Base-by-base conservation (phyloP, 2,113 vertebrate genomes). In the Copsychus sechellarum region DNA sequence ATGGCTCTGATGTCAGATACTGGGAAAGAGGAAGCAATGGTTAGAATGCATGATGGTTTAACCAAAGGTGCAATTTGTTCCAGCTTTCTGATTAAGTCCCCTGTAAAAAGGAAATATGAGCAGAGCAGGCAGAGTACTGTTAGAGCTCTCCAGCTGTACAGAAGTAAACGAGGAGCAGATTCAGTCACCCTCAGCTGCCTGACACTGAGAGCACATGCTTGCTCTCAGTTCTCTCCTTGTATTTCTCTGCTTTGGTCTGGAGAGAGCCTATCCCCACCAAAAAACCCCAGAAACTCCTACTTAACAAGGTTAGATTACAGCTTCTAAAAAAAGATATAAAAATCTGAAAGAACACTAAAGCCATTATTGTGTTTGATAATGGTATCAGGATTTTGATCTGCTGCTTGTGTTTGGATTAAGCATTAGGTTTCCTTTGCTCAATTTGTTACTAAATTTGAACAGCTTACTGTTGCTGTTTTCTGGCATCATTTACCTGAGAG, bases 41-140 rank as follows among this genome's bases (percentile, higher is more conserved):
- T 88, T 91, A 92, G 72, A 33, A 33, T 65, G 80, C 77, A 62
- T 47, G 56, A 92, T 80, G 87, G 81, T 73, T 96, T 95, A 96
- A 96, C 92, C 95, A 87, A 93, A 96, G 83, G 73, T 89, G 92
- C 86, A 93, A 8, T 95, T 90, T 96, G 82, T 93, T 96, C 90
- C 95, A 95, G 73, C 86, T 90, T 96, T 96, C 95, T 91, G 83
- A 92, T 93, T 92, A 96, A 90, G 69, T 28, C 83, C 72, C 53
- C 43, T 90, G 80, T 86, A 91, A 84, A 94, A 96, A 86, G 61
- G 91, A 96, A 96, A 93, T 42, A 86, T 11, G 65, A 95, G 86
- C 4, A 3, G 90, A 88, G 86, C 56, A 78, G 81, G 69, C 51
- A 67, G 76, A 92, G 62, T 36, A 6, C 79, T 90, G 51, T 83